Evolutionary conservation across 2,888 invertebrate species (phyloP).

Genomic region (Epinotia nisella): DNA sequence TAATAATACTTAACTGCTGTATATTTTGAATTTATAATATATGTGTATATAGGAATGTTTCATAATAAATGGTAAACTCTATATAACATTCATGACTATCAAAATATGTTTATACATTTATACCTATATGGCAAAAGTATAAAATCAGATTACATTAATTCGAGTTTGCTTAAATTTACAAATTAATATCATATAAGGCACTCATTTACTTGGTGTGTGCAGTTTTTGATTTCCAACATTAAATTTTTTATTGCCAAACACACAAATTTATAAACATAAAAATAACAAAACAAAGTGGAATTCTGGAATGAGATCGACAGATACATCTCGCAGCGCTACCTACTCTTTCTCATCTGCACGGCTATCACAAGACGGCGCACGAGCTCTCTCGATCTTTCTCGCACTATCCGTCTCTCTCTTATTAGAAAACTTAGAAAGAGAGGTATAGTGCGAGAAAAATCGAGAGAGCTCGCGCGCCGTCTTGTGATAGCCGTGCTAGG

Average conservation of each 20-base stretch:
- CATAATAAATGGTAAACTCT: not conserved
- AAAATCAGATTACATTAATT: constrained; percentile 29
- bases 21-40: constrained; percentile 20
- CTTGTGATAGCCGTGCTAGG: no score
- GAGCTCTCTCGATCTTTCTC: no score
- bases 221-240: no score
- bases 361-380: no score
- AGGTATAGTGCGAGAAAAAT: no score
- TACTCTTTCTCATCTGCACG: no score
- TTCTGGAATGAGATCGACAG: not conserved
- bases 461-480: no score
- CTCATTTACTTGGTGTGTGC: no score
- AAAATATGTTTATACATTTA: constrained; percentile 3
- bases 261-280: not conserved
- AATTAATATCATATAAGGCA: not conserved
- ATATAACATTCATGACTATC: not conserved
- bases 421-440: no score
- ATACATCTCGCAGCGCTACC: no score
- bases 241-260: no score
- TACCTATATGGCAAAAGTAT: constrained; percentile 4
- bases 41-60: constrained; percentile 34
- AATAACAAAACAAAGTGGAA: not conserved
- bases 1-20: constrained; percentile 41
- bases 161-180: constrained; percentile 29
- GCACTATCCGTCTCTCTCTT: no score